Conservation (phyloP, 2,113 vertebrate genomes). For the Ellobius talpinus region DNA sequence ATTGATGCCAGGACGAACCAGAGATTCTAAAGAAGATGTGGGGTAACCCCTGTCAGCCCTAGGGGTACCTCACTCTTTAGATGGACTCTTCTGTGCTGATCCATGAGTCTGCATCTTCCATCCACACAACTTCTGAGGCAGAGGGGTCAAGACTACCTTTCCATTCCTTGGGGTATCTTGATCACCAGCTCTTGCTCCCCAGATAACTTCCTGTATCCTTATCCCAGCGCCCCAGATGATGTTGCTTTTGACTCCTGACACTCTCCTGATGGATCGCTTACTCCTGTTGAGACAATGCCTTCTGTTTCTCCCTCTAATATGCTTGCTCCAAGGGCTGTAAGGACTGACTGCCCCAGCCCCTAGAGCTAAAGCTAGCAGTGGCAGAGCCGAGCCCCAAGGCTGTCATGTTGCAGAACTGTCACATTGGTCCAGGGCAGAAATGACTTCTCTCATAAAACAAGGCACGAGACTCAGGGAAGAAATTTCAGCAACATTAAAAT, state of each 20-base stretch:
- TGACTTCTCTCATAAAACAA: not conserved
- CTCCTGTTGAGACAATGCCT: not conserved
- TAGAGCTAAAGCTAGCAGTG: not conserved
- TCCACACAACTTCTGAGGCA: not conserved
- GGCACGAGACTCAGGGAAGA: not conserved
- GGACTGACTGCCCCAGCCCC: not conserved
- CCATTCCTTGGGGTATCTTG: not conserved
- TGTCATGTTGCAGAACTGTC: not conserved
- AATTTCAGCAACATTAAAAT: not conserved
- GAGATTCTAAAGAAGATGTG: not conserved
- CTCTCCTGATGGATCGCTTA: not conserved
- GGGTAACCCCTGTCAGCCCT: not conserved
- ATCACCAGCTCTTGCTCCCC: not conserved
- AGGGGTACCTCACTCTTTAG: too few species aligned
- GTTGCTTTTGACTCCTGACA: not conserved
- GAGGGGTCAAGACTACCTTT: not conserved
- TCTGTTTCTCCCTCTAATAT: not conserved
- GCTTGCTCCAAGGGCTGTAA: not conserved
- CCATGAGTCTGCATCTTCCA: not conserved
- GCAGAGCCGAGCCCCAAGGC: not conserved
- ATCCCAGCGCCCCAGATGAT: not conserved
- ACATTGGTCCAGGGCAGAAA: not conserved
- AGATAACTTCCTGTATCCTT: not conserved
- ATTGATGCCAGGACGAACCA: not conserved
- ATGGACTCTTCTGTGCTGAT: not conserved